phyloP scores from a whole-genome alignment of 2,888 invertebrate genomes.

The Sussaba pulchella region DNA sequence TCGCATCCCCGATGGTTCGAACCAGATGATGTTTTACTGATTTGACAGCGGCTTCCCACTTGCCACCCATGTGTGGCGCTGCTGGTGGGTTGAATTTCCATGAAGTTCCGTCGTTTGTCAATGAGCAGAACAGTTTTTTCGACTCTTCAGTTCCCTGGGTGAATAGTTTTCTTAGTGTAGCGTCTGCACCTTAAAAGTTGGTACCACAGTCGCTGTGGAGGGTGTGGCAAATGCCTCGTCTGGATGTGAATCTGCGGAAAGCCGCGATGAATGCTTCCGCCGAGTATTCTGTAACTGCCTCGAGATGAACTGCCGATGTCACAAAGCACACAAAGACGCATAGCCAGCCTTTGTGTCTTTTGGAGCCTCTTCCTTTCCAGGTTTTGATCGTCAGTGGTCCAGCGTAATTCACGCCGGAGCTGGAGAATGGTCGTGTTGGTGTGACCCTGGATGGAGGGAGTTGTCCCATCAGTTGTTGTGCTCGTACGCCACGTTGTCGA shows the following conservation, averaged over 20 bases:
- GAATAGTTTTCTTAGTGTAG: background rate
- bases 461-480: slow-evolving; percentile 55
- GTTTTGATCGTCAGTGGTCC: slow-evolving; percentile 20
- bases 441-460: slow-evolving; percentile 23
- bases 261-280: slow-evolving; percentile 24
- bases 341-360: slow-evolving; percentile 36
- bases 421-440: slow-evolving; percentile 21
- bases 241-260: slow-evolving; percentile 8
- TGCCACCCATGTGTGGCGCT: slow-evolving; percentile 73
- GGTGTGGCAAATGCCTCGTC: slow-evolving; percentile 5
- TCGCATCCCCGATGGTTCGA: slow-evolving; percentile 60
- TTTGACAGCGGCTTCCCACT: slow-evolving; percentile 75
- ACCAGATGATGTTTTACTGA: slow-evolving; percentile 71
- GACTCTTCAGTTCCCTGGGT: slow-evolving; percentile 26
- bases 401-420: slow-evolving; percentile 41
- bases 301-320: slow-evolving; percentile 23
- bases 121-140: background rate
- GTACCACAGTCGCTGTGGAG: slow-evolving; percentile 35
- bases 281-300: slow-evolving; percentile 33
- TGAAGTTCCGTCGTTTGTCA: slow-evolving; percentile 54
- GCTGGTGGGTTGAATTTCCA: slow-evolving; percentile 74
- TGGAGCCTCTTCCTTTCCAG: slow-evolving; percentile 24
- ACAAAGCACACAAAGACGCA: slow-evolving; percentile 42
- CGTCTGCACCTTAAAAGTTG: slow-evolving; percentile 23
- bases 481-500: slow-evolving; percentile 2